A percentile compares a stretch with the other conserved stretches of the same genome.
Conservation (phyloP, 2,113 vertebrate genomes). For the Microcebus griseorufus region DNA sequence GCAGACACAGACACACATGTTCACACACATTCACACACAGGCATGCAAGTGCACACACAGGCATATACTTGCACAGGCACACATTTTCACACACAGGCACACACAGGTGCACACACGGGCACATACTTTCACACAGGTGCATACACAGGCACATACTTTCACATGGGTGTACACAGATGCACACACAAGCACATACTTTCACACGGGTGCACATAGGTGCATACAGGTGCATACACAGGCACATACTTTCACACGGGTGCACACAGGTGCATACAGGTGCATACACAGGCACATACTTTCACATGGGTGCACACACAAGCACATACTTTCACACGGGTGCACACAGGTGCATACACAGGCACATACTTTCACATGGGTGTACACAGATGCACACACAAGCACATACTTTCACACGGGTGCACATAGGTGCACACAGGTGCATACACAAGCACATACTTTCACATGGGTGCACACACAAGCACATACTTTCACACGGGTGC, state of each 20-base stretch:
- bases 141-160: no score
- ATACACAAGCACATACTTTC: neutral
- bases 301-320: neutral
- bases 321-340: neutral
- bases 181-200: neutral
- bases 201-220: neutral
- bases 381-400: neutral
- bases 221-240: neutral
- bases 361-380: no score
- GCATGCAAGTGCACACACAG: no score
- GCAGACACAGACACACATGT: neutral
- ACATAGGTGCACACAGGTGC: neutral
- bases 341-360: neutral
- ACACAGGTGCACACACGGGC: no score
- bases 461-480: no score
- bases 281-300: neutral
- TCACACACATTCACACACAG: neutral
- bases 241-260: no score
- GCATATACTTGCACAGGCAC: no score
- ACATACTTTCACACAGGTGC: no score
- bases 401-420: no score
- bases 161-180: no score
- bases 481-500: no score
- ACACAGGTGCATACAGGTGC: neutral
- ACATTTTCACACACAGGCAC: no score